Percentiles rank a stretch among this genome's conserved stretches.
Evolutionary conservation across 2,113 vertebrate species (phyloP).

Genomic region (Hemiscyllium ocellatum): DNA sequence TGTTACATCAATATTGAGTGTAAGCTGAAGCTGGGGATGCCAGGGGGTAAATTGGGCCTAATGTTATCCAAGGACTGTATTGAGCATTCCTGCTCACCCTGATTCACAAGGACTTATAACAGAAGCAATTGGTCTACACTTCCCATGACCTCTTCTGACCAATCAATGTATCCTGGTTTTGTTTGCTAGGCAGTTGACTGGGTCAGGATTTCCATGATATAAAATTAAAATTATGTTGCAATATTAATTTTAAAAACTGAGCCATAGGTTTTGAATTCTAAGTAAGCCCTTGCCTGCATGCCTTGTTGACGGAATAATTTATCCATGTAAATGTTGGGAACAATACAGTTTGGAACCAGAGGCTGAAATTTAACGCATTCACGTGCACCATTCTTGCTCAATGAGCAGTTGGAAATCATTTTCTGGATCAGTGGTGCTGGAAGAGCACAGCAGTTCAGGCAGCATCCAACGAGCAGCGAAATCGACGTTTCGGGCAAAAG

Average conservation of each 20-base stretch:
- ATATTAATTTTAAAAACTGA: neutral
- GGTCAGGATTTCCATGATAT: neutral
- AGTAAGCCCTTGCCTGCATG: neutral
- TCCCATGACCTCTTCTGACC: neutral
- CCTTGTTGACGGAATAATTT: neutral
- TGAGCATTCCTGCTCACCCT: neutral
- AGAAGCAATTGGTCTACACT: neutral
- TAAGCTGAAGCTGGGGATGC: neutral
- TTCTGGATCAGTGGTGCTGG: no score
- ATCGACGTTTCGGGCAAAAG: no score
- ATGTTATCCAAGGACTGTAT: neutral
- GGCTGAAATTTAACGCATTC: neutral
- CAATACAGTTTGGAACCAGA: neutral
- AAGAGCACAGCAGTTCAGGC: no score
- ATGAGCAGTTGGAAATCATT: neutral
- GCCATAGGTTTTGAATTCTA: neutral
- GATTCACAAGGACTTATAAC: neutral
- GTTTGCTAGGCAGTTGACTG: neutral
- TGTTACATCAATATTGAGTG: no score
- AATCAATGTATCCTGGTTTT: neutral
- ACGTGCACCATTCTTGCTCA: neutral
- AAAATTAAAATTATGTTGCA: neutral
- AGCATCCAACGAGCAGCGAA: no score
- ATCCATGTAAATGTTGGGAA: neutral
- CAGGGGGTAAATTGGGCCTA: neutral